A percentile compares a stretch with the other conserved stretches of the same genome.
These are phyloP conservation scores for Smittia aterrima DNA, from an alignment of 2,888 invertebrate genomes.

Conservation along the genomic window DNA sequence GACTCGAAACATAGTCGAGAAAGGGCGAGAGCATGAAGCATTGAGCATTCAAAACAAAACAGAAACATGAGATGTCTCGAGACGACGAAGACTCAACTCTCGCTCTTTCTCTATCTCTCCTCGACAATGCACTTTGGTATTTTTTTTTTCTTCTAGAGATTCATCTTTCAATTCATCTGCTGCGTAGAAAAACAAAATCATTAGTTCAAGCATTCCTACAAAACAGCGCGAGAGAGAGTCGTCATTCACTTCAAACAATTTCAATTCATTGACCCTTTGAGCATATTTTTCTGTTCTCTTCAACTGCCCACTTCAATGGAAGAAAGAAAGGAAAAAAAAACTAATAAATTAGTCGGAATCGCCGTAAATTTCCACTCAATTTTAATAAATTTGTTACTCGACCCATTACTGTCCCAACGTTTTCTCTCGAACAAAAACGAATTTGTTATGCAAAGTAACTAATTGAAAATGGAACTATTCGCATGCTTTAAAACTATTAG, in stretches of 20 bases:
- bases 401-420: slow-evolving; percentile 19
- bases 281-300: too few species aligned
- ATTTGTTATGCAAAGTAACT: slow-evolving; percentile 33
- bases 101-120: too few species aligned
- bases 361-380: slow-evolving; percentile 21
- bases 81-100: background rate
- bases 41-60: slow-evolving; percentile 18
- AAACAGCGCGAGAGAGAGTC: too few species aligned
- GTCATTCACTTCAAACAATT: too few species aligned
- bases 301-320: too few species aligned
- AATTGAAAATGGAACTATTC: slow-evolving; percentile 26
- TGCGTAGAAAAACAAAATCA: too few species aligned
- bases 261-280: too few species aligned
- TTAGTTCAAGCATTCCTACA: too few species aligned
- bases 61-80: slow-evolving; percentile 15
- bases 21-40: background rate
- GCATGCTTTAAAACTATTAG: slow-evolving; percentile 34
- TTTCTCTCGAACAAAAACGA: slow-evolving; percentile 18
- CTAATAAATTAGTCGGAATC: too few species aligned
- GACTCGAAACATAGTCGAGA: background rate
- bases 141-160: too few species aligned
- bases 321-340: too few species aligned
- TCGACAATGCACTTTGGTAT: background rate
- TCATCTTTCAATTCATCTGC: too few species aligned
- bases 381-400: slow-evolving; percentile 37